Evolutionary conservation across 1,140 invertebrate species (phyloP), one percentile per base, ranked within the genome.

Genomic region (Saccostrea echinata): DNA sequence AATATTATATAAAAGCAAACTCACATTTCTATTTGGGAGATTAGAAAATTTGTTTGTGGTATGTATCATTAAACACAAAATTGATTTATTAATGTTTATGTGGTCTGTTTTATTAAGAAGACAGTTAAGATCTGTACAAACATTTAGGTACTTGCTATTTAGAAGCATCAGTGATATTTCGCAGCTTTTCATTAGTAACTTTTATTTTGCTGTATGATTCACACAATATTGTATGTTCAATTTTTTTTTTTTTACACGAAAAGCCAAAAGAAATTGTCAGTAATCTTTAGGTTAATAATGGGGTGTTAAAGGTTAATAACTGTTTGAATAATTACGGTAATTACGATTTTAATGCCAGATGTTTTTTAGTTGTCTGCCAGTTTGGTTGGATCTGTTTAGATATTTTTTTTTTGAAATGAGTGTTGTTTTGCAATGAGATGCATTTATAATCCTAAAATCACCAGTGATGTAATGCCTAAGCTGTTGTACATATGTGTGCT

Each of bases 401-500:
- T 64, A 64, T 21, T 21, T 21, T 64, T 64, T 35, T 76, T 76
- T 30, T 11, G 13, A 30, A 33, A 2, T 76, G 68, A 33, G 27
- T 76, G 68, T 76, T 76, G 68, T 76, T 76, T 43, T 8, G n/a
- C 55, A 61, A 76, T 24, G 27, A 76, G 68, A 76, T 76, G 64
- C 64, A 71, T 71, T 27, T 76, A 76, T 24, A 21, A 24, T 8
- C 24, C 57, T 43, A 43, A 43, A 8, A 21, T 64, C 57, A 64
- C 57, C 57, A 64, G 57, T 64, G 57, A 64, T 64, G 57, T 64
- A 76, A 76, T 18, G 68, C 68, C 3, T 27, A 30, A 11, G 68
- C 68, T 76, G 27, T 76, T 76, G 68, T 76, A 76, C 68, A 76
- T 76, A 76, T 16, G 24, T 33, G 68, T 33, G 68, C 68, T 76